Base-by-base conservation (phyloP, 2,113 vertebrate genomes). In the Piprites chloris region DNA sequence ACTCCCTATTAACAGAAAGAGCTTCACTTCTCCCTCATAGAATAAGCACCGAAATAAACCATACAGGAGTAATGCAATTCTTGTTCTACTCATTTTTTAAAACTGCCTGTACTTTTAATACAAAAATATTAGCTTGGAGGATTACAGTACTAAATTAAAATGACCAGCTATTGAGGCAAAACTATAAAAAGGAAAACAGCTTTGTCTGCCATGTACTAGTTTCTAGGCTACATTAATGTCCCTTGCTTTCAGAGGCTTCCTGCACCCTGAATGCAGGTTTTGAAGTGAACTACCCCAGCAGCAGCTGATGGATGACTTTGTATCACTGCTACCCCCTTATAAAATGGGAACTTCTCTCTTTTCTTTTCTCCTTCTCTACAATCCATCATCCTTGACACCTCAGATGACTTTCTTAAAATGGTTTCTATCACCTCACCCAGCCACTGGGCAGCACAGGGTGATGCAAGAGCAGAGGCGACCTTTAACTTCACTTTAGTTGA, bases 301-400 rank as follows among this genome's bases (percentile, higher is more conserved):
- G 72, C 86, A 85, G 53, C 95, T 96, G 94, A 96, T 46, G 84
- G 96, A 95, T 96, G 90, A 90, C 85, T 92, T 55, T 73, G 71
- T 66, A 89, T 89, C 92, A 66, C 66, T 35, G 15, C 75, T 87
- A 92, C 91, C 65, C 56, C 65, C 93, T 78, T 67, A 63, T 18
- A 91, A 74, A 92, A 96, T 37, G 28, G n/a, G 74, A n/a, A 87
- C 93, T 91, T 93, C 61, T 87, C 6, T 4, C 1, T 73, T 96
- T 87, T 71, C 78, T 76, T 89, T 84, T 72, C 78, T 92, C 80
- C 69, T 46, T 75, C 61, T 86, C 65, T 42, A 55, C 75, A 95
- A 97, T 98, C 96, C 59, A 96, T 97, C 97, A 97, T 65, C 67
- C 68, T 4, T 72, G 90, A 96, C 91, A 87, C 42, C 30, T 8